These are phyloP conservation scores for Melanocharis versteri DNA, from an alignment of 2,113 vertebrate genomes.

Conservation along the genomic window DNA sequence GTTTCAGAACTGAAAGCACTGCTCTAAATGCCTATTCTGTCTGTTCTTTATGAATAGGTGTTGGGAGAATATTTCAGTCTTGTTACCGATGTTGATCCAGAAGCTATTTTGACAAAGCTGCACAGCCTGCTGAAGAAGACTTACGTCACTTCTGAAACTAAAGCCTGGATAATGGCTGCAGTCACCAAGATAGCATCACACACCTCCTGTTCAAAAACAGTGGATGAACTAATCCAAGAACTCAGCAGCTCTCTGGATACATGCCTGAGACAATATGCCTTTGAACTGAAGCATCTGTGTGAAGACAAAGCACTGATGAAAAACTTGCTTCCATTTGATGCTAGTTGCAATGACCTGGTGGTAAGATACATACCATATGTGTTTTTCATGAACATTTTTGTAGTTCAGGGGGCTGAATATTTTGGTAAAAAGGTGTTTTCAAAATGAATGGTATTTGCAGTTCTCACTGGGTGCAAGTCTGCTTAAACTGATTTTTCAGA, in stretches of 20 bases:
- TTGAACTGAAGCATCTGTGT: constrained; percentile 84
- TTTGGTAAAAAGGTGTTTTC: not conserved
- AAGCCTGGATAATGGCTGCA: constrained; percentile 86
- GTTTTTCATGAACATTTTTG: not conserved
- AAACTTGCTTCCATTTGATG: constrained; percentile 72
- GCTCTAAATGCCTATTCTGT: not conserved
- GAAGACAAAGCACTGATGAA: constrained; percentile 78
- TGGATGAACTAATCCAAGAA: constrained; percentile 74
- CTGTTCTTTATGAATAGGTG: constrained; percentile 73
- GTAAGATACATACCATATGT: constrained; percentile 33
- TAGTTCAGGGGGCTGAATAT: not conserved
- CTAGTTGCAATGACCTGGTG: constrained; percentile 71
- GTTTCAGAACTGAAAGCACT: not conserved
- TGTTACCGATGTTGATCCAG: constrained; percentile 71
- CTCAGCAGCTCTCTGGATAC: constrained; percentile 84
- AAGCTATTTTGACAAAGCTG: constrained; percentile 78
- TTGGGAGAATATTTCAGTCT: constrained; percentile 89
- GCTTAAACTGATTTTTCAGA: not conserved
- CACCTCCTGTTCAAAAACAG: constrained; percentile 50
- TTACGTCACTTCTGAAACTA: constrained; percentile 83
- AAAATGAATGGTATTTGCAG: not conserved
- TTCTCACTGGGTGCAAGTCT: not conserved
- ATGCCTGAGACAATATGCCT: constrained; percentile 83
- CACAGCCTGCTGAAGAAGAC: constrained; percentile 75
- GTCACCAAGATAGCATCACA: constrained; percentile 82